Base-by-base conservation (phyloP, 2,113 vertebrate species). In the Callipepla squamata region DNA sequence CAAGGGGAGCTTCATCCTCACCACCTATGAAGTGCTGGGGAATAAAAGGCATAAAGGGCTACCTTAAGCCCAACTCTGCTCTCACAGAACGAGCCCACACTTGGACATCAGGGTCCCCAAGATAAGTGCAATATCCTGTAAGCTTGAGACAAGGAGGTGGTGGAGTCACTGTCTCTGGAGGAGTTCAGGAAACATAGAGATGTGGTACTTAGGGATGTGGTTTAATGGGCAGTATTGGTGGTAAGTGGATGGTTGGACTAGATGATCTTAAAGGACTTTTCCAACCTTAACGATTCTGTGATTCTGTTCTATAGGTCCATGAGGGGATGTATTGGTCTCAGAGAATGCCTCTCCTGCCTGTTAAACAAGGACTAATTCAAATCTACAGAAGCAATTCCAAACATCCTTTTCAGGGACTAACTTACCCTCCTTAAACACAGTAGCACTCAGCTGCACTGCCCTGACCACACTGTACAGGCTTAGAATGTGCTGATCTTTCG, bases 321-420 rank as follows among this genome's bases (percentile, higher is more conserved):
- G 30, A 82, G 40, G 78, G 9, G 44, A 68, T 65, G 69, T 79
- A 9, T 8, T 11, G 2, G 5, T 66, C 63, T 92, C 4, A 1
- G 36, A 77, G 26, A 67, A 85, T 0, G 1, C 11, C 16, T 21
- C 62, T 65, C 58, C 20, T 23, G 32, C 28, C 0, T 78, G 57
- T 61, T 55, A 44, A 59, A 69, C 1, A 78, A 76, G 32, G 47
- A 51, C 47, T 1, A 1, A 72, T 59, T 32, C 38, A 81, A 80
- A 78, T 38, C 69, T 73, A 22, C 25, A 45, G 62, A 85, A 91
- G 40, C 40, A 40, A 26, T 80, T 61, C 28, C 48, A 75, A 17
- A 7, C 25, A 7, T 30, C 5, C 8, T 68, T 47, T 70, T 57
- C 47, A 72, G 19, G 13, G 18, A 44, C 34, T 30, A 80, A 34